Conservation (phyloP, 2,113 vertebrate species). For the Phylloscopus trochiloides region DNA sequence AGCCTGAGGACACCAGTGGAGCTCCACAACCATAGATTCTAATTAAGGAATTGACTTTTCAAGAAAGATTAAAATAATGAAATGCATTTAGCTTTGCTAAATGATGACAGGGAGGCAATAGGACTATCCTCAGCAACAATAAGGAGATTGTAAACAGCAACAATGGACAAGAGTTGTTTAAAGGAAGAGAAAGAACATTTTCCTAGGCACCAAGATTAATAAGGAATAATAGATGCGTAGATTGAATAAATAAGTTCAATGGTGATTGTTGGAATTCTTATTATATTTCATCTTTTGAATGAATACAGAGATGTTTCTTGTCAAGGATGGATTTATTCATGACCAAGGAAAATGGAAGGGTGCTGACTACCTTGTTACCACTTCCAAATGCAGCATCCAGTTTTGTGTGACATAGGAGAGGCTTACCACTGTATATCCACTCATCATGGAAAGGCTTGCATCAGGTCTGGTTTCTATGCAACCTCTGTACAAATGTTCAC, state of each 20-base stretch:
- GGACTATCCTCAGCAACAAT: conserved; percentile 4
- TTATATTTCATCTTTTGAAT: not conserved
- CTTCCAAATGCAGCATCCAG: not conserved
- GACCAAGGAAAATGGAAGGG: not conserved
- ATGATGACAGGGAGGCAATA: not conserved
- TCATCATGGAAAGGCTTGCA: not conserved
- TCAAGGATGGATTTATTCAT: not conserved
- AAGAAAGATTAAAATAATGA: conserved; percentile 57
- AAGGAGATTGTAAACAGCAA: conserved; percentile 23
- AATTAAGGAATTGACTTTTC: conserved; percentile 67
- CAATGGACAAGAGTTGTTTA: conserved; percentile 15
- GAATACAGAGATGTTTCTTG: not conserved
- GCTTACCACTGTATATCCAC: not conserved
- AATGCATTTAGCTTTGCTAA: conserved; percentile 48
- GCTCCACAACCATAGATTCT: conserved; percentile 38
- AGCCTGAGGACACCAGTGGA: conserved; percentile 25
- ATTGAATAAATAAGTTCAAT: not conserved
- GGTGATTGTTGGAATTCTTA: not conserved
- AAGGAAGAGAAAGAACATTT: conserved; percentile 10
- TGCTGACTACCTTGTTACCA: not conserved
- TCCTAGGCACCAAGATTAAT: not conserved
- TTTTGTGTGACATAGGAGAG: not conserved
- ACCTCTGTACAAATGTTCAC: not conserved
- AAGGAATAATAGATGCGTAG: not conserved
- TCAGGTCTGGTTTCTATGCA: not conserved